A percentile compares a stretch with the other conserved stretches of the same genome.
Conservation (phyloP, 2,797 vertebrate species). For the Enteromius mattozi region DNA sequence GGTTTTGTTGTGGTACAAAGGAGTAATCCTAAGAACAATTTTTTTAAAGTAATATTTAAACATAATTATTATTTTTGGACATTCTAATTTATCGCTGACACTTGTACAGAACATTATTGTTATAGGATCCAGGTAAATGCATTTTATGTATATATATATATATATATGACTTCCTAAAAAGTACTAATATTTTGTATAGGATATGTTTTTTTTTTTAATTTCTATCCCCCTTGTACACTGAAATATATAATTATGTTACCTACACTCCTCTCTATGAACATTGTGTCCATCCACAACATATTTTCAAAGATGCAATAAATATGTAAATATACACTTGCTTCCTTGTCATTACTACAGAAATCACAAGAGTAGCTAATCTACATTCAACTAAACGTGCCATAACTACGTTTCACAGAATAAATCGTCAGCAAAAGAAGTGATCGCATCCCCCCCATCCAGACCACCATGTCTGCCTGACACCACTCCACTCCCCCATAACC, state of each 20-base stretch:
- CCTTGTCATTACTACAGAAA: not conserved
- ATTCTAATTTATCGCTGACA: not conserved
- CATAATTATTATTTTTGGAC: not conserved
- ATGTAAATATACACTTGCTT: not conserved
- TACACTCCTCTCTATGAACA: not conserved
- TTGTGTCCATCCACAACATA: not conserved
- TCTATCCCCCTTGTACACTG: not conserved
- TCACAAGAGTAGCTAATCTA: not conserved
- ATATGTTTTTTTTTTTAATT: not conserved
- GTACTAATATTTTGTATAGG: not conserved
- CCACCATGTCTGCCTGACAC: constrained; percentile 36
- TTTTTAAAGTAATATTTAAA: too few species aligned
- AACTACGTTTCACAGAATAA: constrained; percentile 14
- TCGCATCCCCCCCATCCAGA: constrained; percentile 28
- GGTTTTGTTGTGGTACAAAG: not conserved
- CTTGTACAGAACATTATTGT: not conserved
- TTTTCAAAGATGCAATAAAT: not conserved
- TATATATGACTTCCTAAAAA: not conserved
- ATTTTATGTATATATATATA: not conserved
- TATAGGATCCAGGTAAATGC: not conserved
- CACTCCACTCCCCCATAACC: constrained; percentile 20
- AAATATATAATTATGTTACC: not conserved
- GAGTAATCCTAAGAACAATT: too few species aligned
- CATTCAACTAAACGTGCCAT: not conserved
- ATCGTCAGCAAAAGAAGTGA: constrained; percentile 47